A percentile compares a stretch with the other conserved stretches of the same genome.
Evolutionary conservation across 2,888 invertebrate species (phyloP).

Genomic region (Diarsia mendica): DNA sequence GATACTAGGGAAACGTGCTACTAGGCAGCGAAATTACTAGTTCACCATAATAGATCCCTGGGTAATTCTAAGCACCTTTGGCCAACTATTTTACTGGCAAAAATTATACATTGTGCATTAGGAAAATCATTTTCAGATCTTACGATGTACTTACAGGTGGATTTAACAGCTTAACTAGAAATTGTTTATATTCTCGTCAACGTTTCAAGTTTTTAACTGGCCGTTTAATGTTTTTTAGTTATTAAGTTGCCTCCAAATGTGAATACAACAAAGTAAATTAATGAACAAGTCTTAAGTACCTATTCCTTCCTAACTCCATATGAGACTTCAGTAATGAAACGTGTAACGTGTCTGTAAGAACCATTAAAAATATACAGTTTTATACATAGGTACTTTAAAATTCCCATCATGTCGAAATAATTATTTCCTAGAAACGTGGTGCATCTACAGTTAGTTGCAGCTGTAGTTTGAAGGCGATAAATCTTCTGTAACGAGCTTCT

Average conservation of each 20-base stretch:
- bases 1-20: conserved; percentile 85
- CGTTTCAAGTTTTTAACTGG: conserved; percentile 1
- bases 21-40: conserved; percentile 85
- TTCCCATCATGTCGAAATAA: conserved; percentile 13
- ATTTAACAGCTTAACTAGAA: conserved; percentile 14
- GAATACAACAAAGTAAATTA: background rate
- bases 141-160: conserved; percentile 24
- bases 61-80: conserved; percentile 85
- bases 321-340: conserved; percentile 22
- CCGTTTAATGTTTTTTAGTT: conserved; percentile 5
- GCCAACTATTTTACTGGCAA: conserved; percentile 78
- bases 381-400: too few relatives aligned
- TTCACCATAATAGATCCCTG: conserved; percentile 83
- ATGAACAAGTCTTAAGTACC: background rate
- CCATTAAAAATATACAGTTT: conserved; percentile 7
- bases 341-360: background rate
- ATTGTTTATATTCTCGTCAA: conserved; percentile 14
- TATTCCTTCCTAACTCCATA: background rate
- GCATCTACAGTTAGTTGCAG: conserved; percentile 12
- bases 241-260: conserved; percentile 6
- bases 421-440: conserved; percentile 13
- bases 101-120: conserved; percentile 65
- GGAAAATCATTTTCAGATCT: conserved; percentile 55
- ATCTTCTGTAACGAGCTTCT: conserved; percentile 36
- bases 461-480: conserved; percentile 13